Conservation (phyloP, 2,113 vertebrate species). For the Salvelinus sp. region DNA sequence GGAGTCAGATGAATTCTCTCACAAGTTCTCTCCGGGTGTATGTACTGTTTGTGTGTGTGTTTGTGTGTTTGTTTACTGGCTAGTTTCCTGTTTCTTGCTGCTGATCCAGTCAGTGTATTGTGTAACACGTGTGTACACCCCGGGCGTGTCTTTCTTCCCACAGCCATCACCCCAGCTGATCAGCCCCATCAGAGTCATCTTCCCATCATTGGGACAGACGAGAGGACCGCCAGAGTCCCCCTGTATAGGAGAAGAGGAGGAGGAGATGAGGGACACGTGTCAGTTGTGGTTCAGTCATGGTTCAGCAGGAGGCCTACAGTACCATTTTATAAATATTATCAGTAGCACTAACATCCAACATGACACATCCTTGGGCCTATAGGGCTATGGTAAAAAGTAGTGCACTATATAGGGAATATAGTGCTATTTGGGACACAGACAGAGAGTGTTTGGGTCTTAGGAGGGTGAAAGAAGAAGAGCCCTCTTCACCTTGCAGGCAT, state of each 20-base stretch:
- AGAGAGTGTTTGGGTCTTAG: not conserved
- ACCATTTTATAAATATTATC: not conserved
- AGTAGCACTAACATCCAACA: too few species aligned
- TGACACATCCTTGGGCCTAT: too few species aligned
- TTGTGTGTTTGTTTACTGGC: not conserved
- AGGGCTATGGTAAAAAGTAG: too few species aligned
- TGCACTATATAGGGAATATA: too few species aligned
- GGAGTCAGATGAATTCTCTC: conserved; percentile 11
- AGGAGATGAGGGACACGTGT: not conserved
- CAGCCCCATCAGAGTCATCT: conserved; percentile 85
- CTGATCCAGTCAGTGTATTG: conserved; percentile 88
- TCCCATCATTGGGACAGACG: conserved; percentile 78
- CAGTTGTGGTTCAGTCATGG: not conserved
- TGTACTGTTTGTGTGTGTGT: not conserved
- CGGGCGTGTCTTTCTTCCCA: conserved; percentile 83
- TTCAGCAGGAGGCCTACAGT: not conserved
- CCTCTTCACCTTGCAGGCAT: conserved; percentile 90
- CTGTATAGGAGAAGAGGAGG: conserved; percentile 59
- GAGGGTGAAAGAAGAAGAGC: too few species aligned
- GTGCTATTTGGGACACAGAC: not conserved
- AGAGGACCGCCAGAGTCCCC: conserved; percentile 95
- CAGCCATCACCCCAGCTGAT: conserved; percentile 96
- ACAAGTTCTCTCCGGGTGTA: conserved; percentile 8
- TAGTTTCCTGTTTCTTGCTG: conserved; percentile 47
- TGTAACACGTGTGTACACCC: conserved; percentile 88